Evolutionary conservation across 2,797 vertebrate genomes (phyloP).

Genomic region (Tenualosa thibaudeaui): DNA sequence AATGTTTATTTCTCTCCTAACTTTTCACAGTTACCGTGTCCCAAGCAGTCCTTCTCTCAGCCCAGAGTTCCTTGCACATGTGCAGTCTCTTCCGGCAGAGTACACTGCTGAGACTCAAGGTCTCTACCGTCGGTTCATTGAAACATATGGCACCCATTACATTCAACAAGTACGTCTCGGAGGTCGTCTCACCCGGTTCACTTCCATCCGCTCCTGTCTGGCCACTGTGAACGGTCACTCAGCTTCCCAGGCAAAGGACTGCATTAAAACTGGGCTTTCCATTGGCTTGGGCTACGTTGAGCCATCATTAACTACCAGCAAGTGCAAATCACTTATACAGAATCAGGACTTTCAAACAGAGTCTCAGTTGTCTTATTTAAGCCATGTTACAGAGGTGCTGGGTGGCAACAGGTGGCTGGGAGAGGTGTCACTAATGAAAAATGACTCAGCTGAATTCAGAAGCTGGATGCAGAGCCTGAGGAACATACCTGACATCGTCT

Average conservation of each 20-base stretch:
- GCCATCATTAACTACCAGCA: rapidly evolving
- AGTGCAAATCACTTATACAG: slow-evolving; percentile 58
- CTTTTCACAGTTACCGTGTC: slow-evolving; percentile 54
- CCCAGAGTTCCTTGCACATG: slow-evolving; percentile 47
- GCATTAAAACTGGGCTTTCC: slow-evolving; percentile 59
- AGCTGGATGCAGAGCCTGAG: slow-evolving; percentile 57
- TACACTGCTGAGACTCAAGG: slow-evolving; percentile 42
- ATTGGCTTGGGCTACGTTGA: slow-evolving; percentile 16
- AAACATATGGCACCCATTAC: slow-evolving; percentile 66
- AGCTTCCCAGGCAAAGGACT: slow-evolving; percentile 52
- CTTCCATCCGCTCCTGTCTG: slow-evolving; percentile 61
- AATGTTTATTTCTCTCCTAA: not conserved
- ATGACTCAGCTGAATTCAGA: slow-evolving; percentile 38
- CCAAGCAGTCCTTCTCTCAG: slow-evolving; percentile 40
- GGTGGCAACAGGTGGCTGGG: slow-evolving; percentile 27
- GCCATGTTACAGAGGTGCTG: slow-evolving; percentile 42
- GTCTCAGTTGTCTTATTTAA: slow-evolving; percentile 60
- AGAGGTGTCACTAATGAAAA: slow-evolving; percentile 58
- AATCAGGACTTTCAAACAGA: slow-evolving; percentile 36
- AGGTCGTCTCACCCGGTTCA: slow-evolving; percentile 54
- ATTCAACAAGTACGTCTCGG: slow-evolving; percentile 57
- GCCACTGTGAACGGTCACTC: slow-evolving; percentile 49
- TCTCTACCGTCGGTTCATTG: slow-evolving; percentile 56
- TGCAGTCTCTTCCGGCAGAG: slow-evolving; percentile 49
- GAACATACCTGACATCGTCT: slow-evolving; percentile 51